A percentile compares a stretch with the other conserved stretches of the same genome.
These are phyloP conservation scores for Climacteris rufus DNA, from an alignment of 2,113 vertebrate genomes.

Conservation along the genomic window DNA sequence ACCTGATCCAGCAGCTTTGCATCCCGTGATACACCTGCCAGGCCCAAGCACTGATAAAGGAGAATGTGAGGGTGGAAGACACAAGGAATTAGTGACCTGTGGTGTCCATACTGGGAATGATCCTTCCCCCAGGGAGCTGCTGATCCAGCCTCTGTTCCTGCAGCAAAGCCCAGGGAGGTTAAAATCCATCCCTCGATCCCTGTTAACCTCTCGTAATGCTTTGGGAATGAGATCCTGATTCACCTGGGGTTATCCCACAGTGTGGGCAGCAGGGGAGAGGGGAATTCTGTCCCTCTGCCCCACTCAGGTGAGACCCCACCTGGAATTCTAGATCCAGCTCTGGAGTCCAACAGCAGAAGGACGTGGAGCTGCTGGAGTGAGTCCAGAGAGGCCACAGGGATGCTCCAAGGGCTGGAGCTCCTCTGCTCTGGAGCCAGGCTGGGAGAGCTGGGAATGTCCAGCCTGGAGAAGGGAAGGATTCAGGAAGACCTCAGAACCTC, in stretches of 20 bases:
- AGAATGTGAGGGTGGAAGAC: background rate
- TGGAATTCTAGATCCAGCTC: background rate
- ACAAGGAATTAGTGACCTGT: background rate
- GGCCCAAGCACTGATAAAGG: background rate
- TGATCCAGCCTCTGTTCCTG: background rate
- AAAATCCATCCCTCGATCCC: background rate
- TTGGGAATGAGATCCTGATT: background rate
- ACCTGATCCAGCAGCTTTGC: background rate
- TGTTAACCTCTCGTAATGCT: accelerated
- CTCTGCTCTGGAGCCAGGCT: background rate
- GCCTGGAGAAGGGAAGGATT: background rate
- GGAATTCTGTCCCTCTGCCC: background rate
- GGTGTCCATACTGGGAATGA: background rate
- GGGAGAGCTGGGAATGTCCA: background rate
- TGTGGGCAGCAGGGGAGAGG: background rate
- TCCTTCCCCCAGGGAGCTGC: background rate
- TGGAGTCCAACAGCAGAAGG: background rate
- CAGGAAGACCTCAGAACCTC: accelerated
- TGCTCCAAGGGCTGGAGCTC: background rate
- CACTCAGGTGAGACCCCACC: background rate
- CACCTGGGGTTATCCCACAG: background rate
- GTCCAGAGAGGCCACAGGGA: background rate
- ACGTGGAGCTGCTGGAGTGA: background rate
- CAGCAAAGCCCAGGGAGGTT: background rate
- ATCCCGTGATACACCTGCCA: background rate